Evolutionary conservation across 1,140 invertebrate species (phyloP).

Genomic region (Dendroctonus ponderosae): DNA sequence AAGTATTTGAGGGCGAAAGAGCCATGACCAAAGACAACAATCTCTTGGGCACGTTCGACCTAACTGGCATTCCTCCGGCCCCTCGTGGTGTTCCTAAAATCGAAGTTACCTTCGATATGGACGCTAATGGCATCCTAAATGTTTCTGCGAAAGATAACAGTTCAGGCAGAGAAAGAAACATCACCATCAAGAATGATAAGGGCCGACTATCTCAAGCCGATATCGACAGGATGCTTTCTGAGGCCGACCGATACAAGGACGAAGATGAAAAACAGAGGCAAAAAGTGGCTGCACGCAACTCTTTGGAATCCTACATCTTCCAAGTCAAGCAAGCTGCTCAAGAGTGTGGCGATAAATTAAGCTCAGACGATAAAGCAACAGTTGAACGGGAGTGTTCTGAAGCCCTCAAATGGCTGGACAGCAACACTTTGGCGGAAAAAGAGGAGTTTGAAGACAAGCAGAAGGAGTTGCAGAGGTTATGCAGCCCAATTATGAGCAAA

Average conservation of each 20-base stretch:
- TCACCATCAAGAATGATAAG: constrained; percentile 84
- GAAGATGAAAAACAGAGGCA: constrained; percentile 70
- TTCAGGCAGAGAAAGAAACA: constrained; percentile 59
- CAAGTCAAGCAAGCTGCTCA: constrained; percentile 62
- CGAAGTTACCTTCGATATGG: constrained; percentile 73
- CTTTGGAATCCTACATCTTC: constrained; percentile 71
- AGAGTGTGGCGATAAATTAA: constrained; percentile 55
- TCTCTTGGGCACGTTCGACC: constrained; percentile 71
- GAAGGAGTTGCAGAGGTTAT: constrained; percentile 52
- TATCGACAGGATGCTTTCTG: constrained; percentile 78
- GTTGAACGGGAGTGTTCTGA: constrained; percentile 53
- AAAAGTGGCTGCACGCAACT: constrained; percentile 59
- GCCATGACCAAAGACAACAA: constrained; percentile 79
- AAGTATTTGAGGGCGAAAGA: constrained; percentile 77
- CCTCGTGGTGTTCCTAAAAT: constrained; percentile 61
- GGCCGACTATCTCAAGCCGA: constrained; percentile 76
- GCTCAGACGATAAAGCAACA: constrained; percentile 46
- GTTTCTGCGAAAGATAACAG: constrained; percentile 60
- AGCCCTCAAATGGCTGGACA: constrained; percentile 57
- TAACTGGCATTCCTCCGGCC: constrained; percentile 62
- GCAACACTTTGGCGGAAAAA: constrained; percentile 58
- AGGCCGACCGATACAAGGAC: constrained; percentile 63
- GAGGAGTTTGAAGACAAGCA: constrained; percentile 62
- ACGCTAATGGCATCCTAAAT: constrained; percentile 70
- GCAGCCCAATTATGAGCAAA: constrained; percentile 55